Base-by-base conservation (phyloP, 1,140 invertebrate genomes). In the Heterodera schachtii region DNA sequence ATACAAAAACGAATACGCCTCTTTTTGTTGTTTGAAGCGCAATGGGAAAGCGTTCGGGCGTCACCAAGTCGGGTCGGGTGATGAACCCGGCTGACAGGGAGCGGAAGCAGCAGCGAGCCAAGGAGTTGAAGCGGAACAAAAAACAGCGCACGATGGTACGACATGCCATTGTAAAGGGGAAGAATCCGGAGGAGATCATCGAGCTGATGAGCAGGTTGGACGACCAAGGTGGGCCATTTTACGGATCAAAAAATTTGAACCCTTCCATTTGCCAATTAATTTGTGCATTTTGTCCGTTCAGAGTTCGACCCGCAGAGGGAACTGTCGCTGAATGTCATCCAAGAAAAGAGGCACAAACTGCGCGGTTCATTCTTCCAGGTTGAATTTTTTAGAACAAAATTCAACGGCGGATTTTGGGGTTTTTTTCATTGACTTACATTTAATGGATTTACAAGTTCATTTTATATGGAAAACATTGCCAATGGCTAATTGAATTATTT, bases 71-170 rank as follows among this genome's bases (percentile, higher is more conserved):
- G 44, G 81, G 81, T 6, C 78, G 78, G 67, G 78, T 82, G 3
- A 91, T 92, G 91, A 92, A 92, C 84, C 91, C 91, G 70, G 92
- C 91, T 44, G 91, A 92, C 83, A 90, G 91, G 84, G 91, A 91
- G 52, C 84, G 91, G 88, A 90, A 91, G 90, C 89, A 79, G 47
- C 31, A 69, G 73, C 86, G 86, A 21, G 66, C 81, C 16, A 87
- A 83, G 57, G 86, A 87, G 75, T 57, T 88, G n/a, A 87, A 88
- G 46, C 52, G 91, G 87, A 92, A 92, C 85, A 92, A 92, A 84
- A 92, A 91, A 80, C 91, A 92, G 86, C 87, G 91, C 78, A 90
- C 90, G 86, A 84, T 90, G 78, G 91, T 92, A 3, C 85, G 91
- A 77, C 90, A 90, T 79, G 91, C 91, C 79, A 91, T 92, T 0